A percentile compares a stretch with the other conserved stretches of the same genome.
Conservation (phyloP, 1,140 invertebrate genomes). For the Pseudomyrmex pallidus region DNA sequence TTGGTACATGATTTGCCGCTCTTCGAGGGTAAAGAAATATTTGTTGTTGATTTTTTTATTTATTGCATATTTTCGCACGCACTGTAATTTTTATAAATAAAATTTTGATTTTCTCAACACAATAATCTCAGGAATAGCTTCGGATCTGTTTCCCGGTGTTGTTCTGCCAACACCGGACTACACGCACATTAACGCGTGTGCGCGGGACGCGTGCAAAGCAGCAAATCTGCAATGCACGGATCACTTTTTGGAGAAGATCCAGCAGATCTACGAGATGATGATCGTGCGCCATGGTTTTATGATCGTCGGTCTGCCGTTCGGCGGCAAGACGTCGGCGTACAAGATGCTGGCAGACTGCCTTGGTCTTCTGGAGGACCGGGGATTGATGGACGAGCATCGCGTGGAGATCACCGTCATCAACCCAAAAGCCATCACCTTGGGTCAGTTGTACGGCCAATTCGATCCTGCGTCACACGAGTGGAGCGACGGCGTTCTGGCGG, state of each 20-base stretch:
- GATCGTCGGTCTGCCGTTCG: conserved; percentile 96
- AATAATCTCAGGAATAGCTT: conserved; percentile 88
- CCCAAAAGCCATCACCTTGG: conserved; percentile 98
- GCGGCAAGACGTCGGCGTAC: conserved; percentile 93
- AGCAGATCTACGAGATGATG: conserved; percentile 99
- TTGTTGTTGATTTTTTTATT: not conserved
- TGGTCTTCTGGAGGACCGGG: conserved; percentile 91
- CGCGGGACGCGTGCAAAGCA: conserved; percentile 88
- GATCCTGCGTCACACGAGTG: conserved; percentile 97
- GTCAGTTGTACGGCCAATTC: conserved; percentile 97
- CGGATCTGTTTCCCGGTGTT: conserved; percentile 96
- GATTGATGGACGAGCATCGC: conserved; percentile 94
- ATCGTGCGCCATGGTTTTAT: conserved; percentile 95
- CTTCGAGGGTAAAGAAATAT: conserved; percentile 87
- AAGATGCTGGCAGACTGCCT: conserved; percentile 92
- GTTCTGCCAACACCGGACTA: conserved; percentile 91
- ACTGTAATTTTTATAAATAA: conserved; percentile 29
- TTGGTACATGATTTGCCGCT: conserved; percentile 94
- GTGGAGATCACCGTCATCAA: conserved; percentile 97
- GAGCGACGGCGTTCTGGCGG: conserved; percentile 97
- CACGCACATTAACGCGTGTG: conserved; percentile 85
- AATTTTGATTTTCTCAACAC: conserved; percentile 82
- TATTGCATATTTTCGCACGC: too few relatives aligned
- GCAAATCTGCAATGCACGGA: conserved; percentile 94
- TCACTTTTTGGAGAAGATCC: conserved; percentile 95